Conservation (phyloP, 2,888 invertebrate species). For the Chloroclysta siterata region DNA sequence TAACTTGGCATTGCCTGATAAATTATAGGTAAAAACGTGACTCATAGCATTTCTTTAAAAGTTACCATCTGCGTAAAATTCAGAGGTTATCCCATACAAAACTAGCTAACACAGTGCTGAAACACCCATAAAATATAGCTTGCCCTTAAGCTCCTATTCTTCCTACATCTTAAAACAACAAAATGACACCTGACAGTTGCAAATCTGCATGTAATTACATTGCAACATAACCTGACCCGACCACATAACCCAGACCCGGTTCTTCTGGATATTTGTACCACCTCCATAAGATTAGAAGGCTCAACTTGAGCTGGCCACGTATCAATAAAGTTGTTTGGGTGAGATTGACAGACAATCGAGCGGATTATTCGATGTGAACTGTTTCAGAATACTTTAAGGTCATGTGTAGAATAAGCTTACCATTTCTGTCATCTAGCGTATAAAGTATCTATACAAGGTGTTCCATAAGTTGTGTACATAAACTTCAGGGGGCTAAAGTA, state of each 20-base stretch:
- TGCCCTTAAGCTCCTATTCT: background rate
- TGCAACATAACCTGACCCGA: conserved; percentile 20
- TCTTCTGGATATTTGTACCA: conserved; percentile 11
- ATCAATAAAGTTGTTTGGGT: conserved; percentile 41
- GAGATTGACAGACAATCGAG: conserved; percentile 44
- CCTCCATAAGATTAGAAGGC: conserved; percentile 7
- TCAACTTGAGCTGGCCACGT: conserved; percentile 23
- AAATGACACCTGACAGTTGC: conserved; percentile 31
- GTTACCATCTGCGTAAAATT: too few species aligned
- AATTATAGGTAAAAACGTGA: too few species aligned
- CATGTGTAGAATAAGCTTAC: conserved; percentile 14
- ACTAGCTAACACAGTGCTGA: too few species aligned
- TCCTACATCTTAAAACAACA: conserved; percentile 25
- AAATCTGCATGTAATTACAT: conserved; percentile 35
- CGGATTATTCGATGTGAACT: conserved; percentile 31
- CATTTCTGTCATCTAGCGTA: background rate
- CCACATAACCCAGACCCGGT: conserved; percentile 20
- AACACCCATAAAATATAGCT: too few species aligned
- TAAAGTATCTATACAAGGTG: too few species aligned
- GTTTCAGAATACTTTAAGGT: conserved; percentile 28
- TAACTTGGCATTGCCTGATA: too few species aligned
- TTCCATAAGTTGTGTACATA: too few species aligned
- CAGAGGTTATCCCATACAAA: too few species aligned
- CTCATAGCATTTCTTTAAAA: too few species aligned
- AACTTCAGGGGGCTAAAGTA: too few species aligned